Evolutionary conservation across 1,140 invertebrate species (phyloP), one percentile per base, ranked within the genome.

Genomic region (Nasonia longicornis): DNA sequence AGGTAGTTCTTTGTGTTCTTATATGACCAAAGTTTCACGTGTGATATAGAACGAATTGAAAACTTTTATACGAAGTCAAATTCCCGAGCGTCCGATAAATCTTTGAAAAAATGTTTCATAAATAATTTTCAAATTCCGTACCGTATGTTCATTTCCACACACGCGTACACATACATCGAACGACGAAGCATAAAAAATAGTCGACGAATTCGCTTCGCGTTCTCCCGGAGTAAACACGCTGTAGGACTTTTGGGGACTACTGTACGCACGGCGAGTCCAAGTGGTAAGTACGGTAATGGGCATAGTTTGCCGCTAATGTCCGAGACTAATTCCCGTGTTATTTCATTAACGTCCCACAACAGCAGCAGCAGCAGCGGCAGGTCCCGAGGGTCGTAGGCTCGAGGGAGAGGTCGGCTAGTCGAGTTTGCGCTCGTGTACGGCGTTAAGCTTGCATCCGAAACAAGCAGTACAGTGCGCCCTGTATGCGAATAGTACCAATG

Each of bases 321-420:
- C 90, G 89, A 90, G 89, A 91, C 90, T 91, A 91, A 91, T 91
- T 89, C 88, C 89, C 90, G 89, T 91, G 90, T 91, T 91, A 91
- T 91, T 91, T 91, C 89, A 91, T 91, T 91, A 91, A 89, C 89
- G 88, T 90, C 88, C 89, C 87, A 83, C 88, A 70, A 31, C 75
- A 70, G 77, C 81, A 22, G 72, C 70, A 38, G 20, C 52, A 58
- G 16, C 48, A 52, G 12, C 48, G 14, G 31, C 70, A 87, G 86
- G 86, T 89, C 86, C 88, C 83, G 83, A 86, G 87, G 88, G 88
- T 42, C 7, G 84, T 85, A 82, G 82, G 80, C 81, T 75, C 82
- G 77, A 74, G 42, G 48, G 70, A 73, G 45, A 72, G 35, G 63
- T 48, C 26, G 63, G 58, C 48, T 76, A 58, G 48, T 12, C 79